These are phyloP conservation scores for Leucoraja ocellata DNA, from an alignment of 2,797 vertebrate genomes.

Conservation along the genomic window DNA sequence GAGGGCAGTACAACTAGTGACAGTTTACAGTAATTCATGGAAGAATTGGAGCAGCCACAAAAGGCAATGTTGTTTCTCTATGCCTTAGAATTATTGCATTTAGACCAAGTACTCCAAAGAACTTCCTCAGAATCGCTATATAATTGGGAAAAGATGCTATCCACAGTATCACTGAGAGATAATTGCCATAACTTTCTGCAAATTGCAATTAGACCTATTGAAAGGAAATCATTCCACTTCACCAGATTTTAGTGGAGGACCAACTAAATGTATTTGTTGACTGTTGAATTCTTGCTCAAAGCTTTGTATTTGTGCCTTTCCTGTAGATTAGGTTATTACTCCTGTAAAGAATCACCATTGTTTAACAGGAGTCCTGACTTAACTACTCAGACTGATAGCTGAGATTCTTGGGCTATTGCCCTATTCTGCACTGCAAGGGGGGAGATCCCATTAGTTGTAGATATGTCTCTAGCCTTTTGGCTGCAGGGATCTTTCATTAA, in stretches of 20 bases:
- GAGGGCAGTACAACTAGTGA: background rate
- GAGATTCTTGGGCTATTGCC: background rate
- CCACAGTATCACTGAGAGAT: background rate
- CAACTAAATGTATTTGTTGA: constrained; percentile 9
- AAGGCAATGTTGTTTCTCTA: background rate
- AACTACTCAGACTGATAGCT: background rate
- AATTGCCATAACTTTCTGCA: background rate
- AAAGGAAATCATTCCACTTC: background rate
- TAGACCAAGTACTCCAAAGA: background rate
- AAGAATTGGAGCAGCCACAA: background rate
- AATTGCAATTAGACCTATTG: background rate
- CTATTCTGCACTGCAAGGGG: background rate
- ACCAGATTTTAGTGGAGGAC: constrained; percentile 17
- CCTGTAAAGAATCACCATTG: background rate
- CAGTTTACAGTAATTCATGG: background rate
- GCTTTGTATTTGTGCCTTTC: constrained; percentile 25
- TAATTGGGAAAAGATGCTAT: background rate
- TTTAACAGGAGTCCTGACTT: constrained; percentile 9
- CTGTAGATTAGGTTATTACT: constrained; percentile 1
- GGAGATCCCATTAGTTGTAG: background rate
- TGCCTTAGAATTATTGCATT: constrained; percentile 16
- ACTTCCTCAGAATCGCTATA: background rate
- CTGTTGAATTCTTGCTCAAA: background rate
- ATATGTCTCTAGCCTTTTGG: background rate
- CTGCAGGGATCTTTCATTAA: background rate